phyloP scores from a whole-genome alignment of 1,140 invertebrate species.

The Penaeus chinensis region DNA sequence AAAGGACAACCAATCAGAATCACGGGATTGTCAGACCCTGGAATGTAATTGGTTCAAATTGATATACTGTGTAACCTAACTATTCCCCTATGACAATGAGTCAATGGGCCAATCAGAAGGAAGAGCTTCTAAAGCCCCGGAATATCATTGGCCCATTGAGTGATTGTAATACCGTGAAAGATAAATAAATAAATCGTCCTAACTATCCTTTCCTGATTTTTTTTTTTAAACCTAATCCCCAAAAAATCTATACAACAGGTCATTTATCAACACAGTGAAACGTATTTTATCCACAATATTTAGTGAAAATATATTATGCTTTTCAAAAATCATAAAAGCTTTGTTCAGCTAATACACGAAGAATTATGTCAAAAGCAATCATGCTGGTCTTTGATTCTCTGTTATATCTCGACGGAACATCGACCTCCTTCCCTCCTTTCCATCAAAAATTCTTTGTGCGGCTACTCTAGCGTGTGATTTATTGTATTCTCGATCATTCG shows the following conservation, averaged over 20 bases:
- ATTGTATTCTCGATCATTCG: too few relatives aligned
- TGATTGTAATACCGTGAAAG: slow-evolving; percentile 30
- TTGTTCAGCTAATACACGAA: slow-evolving; percentile 45
- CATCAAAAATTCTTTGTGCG: background rate
- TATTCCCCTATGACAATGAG: slow-evolving; percentile 11
- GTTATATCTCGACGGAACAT: background rate
- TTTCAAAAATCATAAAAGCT: slow-evolving; percentile 40
- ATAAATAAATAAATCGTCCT: slow-evolving; percentile 53
- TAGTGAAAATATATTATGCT: slow-evolving; percentile 58
- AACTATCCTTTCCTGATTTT: slow-evolving; percentile 32
- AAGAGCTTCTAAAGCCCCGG: background rate
- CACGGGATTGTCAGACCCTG: slow-evolving; percentile 29
- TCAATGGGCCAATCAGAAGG: slow-evolving; percentile 28
- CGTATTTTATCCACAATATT: slow-evolving; percentile 39
- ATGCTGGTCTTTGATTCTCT: background rate
- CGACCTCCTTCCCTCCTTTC: background rate
- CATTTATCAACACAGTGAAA: slow-evolving; percentile 34
- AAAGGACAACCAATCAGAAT: slow-evolving; percentile 3
- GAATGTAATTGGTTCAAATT: slow-evolving; percentile 29
- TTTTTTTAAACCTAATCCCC: slow-evolving; percentile 17
- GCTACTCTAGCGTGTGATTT: too few relatives aligned
- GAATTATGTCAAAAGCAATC: slow-evolving; percentile 30
- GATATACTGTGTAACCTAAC: slow-evolving; percentile 42
- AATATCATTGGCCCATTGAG: slow-evolving; percentile 29
- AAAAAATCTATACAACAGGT: slow-evolving; percentile 28